These are phyloP conservation scores for Andrena marginata DNA, from an alignment of 2,888 invertebrate species.

Conservation along the genomic window DNA sequence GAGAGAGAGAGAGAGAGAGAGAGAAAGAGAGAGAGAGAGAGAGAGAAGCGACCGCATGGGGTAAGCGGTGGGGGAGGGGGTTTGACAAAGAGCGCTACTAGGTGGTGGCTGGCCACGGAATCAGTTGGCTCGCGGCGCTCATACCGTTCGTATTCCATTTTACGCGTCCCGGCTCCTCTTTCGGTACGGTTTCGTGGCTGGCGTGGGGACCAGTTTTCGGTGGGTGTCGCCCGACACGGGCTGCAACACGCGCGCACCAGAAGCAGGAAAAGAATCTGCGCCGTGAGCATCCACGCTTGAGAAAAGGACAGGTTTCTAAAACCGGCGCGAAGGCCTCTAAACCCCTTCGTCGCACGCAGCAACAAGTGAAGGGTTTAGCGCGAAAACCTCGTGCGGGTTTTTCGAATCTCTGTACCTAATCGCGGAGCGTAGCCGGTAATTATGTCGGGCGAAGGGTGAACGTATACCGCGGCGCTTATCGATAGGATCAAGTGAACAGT, in stretches of 20 bases:
- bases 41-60: not conserved
- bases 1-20: constrained; percentile 15
- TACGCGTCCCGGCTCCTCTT: constrained; percentile 32
- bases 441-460: constrained; percentile 44
- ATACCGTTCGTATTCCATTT: constrained; percentile 66
- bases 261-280: not conserved
- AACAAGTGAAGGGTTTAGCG: constrained; percentile 43
- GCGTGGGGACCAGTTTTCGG: constrained; percentile 19
- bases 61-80: constrained; percentile 71
- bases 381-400: constrained; percentile 3
- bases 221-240: not conserved
- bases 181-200: constrained; percentile 21
- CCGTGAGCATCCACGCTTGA: not conserved
- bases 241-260: not conserved
- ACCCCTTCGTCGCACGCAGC: constrained; percentile 1
- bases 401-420: not conserved
- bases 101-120: constrained; percentile 69
- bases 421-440: not conserved
- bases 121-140: constrained; percentile 84
- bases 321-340: constrained; percentile 4
- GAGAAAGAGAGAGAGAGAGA: too few species aligned
- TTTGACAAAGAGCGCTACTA: constrained; percentile 57
- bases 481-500: not conserved
- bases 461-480: not conserved
- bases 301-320: not conserved